phyloP scores from a whole-genome alignment of 2,888 invertebrate genomes.

The Machimus atricapillus region DNA sequence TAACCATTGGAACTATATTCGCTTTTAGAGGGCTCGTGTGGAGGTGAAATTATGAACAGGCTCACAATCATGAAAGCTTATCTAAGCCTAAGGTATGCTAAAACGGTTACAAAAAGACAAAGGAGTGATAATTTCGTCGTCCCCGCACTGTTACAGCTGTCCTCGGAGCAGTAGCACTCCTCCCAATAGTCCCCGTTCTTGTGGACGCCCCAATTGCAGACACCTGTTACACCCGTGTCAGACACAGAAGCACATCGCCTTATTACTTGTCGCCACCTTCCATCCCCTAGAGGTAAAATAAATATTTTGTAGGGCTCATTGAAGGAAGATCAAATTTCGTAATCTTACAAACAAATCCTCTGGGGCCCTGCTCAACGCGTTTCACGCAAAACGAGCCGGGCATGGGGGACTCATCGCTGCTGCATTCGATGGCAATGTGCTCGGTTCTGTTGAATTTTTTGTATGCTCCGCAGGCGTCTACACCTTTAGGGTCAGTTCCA shows the following conservation, averaged over 20 bases:
- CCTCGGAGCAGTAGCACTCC: slow-evolving; percentile 92
- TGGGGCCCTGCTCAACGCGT: slow-evolving; percentile 90
- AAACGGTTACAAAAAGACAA: neutral
- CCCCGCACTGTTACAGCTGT: slow-evolving; percentile 77
- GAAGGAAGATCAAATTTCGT: neutral
- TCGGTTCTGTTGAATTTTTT: slow-evolving; percentile 81
- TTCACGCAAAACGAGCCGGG: slow-evolving; percentile 98
- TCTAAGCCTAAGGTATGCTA: neutral
- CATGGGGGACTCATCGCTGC: slow-evolving; percentile 90
- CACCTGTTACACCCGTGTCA: slow-evolving; percentile 90
- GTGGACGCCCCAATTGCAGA: slow-evolving; percentile 95
- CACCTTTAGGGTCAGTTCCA: slow-evolving; percentile 77
- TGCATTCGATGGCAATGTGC: slow-evolving; percentile 92
- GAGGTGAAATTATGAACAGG: neutral
- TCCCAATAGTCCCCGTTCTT: slow-evolving; percentile 97
- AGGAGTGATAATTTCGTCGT: slow-evolving; percentile 1
- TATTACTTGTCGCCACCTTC: slow-evolving; percentile 90
- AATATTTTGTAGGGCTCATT: neutral
- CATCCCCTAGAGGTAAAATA: slow-evolving; percentile 78
- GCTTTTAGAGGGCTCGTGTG: neutral
- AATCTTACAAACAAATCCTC: slow-evolving; percentile 91
- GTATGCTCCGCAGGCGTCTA: slow-evolving; percentile 92
- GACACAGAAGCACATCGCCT: slow-evolving; percentile 89
- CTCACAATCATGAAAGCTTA: neutral
- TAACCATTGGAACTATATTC: neutral